A percentile compares a stretch with the other conserved stretches of the same genome.
These are phyloP conservation scores for Sorex fumeus DNA, from an alignment of 2,113 vertebrate genomes.

Conservation along the genomic window DNA sequence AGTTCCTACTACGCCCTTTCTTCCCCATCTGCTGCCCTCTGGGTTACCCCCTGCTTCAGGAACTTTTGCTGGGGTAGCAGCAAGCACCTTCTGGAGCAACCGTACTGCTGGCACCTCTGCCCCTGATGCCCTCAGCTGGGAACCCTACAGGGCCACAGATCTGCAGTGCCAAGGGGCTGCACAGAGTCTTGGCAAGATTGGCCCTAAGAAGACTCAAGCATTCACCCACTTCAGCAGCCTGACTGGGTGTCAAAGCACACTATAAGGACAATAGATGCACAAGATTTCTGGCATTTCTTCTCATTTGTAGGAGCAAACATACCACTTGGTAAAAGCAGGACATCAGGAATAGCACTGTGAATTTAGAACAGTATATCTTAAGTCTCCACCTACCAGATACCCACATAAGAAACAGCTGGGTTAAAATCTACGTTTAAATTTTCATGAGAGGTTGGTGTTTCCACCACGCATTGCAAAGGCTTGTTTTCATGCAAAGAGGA, in stretches of 20 bases:
- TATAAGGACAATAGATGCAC: not conserved
- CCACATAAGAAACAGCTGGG: not conserved
- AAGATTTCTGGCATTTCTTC: not conserved
- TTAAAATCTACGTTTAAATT: not conserved
- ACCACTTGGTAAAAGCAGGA: not conserved
- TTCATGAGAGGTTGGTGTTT: not conserved
- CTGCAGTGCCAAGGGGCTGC: not conserved
- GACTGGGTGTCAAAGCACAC: not conserved
- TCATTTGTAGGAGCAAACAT: not conserved
- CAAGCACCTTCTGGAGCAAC: not conserved
- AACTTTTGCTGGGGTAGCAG: not conserved
- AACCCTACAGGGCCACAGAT: not conserved
- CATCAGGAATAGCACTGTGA: too few relatives aligned
- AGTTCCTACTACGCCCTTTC: not conserved
- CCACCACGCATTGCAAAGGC: not conserved
- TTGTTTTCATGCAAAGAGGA: not conserved
- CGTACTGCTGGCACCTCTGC: not conserved
- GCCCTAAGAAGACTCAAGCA: not conserved
- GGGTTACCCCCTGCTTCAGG: not conserved
- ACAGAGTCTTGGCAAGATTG: not conserved
- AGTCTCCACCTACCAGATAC: not conserved
- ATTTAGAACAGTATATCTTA: accelerated
- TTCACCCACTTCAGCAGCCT: not conserved
- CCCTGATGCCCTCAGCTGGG: not conserved
- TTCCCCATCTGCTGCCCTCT: not conserved